Evolutionary conservation across 2,113 vertebrate species (phyloP), one percentile per base, ranked within the genome.

Genomic region (Otus sunia): DNA sequence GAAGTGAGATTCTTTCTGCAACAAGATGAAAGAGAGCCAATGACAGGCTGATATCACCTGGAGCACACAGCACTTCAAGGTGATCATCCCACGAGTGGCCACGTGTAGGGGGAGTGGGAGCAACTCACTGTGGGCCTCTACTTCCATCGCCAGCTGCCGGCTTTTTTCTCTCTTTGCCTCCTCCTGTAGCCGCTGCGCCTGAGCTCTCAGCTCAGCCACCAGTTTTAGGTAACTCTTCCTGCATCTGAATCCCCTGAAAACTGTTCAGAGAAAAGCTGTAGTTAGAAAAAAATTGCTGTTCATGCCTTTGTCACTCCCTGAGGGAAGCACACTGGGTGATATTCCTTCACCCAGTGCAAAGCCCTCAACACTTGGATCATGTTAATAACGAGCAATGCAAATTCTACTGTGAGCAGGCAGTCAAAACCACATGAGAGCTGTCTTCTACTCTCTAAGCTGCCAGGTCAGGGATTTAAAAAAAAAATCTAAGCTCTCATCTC

Each of bases 161-260:
- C 63, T 94, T 62, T 90, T 96, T 75, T 97, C 97, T 80, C 68
- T 94, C 85, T 98, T 96, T 79, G 90, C 90, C 89, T 96, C 72
- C 49, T 97, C 81, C 71, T 96, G 89, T 22, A 87, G 89, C 45
- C 0, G 22, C 85, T 52, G 88, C 23, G 88, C 80, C 62, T 75
- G 60, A 83, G 74, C 88, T 81, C 64, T 96, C 80, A 97, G 63
- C 49, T 98, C 97, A 68, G 92, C 59, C 89, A 98, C 60, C 18
- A 95, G 79, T 43, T 95, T 96, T 15, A 67, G 73, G 67, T 97
- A 98, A 30, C 37, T 95, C 85, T 96, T 98, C 30, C 85, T 94
- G 83, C 81, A 97, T 27, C 72, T 84, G 78, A 96, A 95, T 62
- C 88, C 89, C 88, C 93, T 97, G 83, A 97, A 98, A 85, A 84